Evolutionary conservation across 2,888 invertebrate species (phyloP).

Genomic region (Tenthredo notha): DNA sequence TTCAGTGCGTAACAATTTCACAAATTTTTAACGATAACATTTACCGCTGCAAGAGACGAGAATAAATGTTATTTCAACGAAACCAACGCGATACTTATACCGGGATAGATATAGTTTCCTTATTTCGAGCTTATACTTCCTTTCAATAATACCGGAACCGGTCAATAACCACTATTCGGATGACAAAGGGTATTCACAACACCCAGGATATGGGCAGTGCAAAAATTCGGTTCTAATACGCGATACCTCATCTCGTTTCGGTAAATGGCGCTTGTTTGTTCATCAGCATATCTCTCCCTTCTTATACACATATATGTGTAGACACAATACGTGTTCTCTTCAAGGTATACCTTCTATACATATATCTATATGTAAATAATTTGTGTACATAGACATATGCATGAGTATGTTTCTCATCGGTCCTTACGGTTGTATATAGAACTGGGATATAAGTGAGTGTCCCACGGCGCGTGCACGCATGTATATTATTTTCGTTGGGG

Average conservation of each 20-base stretch:
- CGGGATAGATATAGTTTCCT: conserved; percentile 9
- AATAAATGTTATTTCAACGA: conserved; percentile 34
- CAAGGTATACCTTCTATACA: background rate
- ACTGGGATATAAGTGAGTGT: conserved; percentile 23
- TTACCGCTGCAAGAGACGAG: background rate
- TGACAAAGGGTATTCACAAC: conserved; percentile 33
- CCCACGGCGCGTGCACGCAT: conserved; percentile 57
- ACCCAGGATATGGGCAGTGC: conserved; percentile 28
- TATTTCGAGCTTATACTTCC: conserved; percentile 17
- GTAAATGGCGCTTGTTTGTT: conserved; percentile 47
- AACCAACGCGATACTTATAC: background rate
- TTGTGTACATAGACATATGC: background rate
- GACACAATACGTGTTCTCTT: background rate
- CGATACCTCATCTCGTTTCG: conserved; percentile 32
- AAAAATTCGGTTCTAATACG: conserved; percentile 28
- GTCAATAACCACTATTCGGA: conserved; percentile 44
- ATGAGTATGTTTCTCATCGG: background rate
- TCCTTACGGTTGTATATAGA: background rate
- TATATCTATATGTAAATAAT: background rate
- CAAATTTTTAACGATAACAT: conserved; percentile 40
- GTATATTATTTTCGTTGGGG: conserved; percentile 64
- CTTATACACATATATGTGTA: background rate
- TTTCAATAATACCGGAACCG: conserved; percentile 44
- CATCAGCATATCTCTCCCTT: conserved; percentile 47
- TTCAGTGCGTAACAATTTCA: conserved; percentile 6